A percentile compares a stretch with the other conserved stretches of the same genome.
Conservation (phyloP, 2,113 vertebrate species). For the Motacilla tschutschensis region DNA sequence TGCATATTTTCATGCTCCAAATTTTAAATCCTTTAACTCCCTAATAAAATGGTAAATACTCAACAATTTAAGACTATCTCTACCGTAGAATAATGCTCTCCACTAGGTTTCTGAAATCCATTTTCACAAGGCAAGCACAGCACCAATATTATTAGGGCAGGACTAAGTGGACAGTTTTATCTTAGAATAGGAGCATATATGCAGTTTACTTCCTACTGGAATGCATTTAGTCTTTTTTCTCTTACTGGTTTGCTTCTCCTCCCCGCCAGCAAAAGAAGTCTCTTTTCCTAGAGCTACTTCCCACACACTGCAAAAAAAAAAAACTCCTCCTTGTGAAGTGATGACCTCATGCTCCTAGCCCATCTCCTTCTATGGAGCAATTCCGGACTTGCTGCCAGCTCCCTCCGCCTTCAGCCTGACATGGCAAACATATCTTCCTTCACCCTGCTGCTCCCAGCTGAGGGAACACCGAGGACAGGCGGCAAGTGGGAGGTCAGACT, state of each 20-base stretch:
- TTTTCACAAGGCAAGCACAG: neutral
- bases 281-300: neutral
- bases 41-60: neutral
- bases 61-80: neutral
- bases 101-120: neutral
- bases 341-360: conserved; percentile 46
- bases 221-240: neutral
- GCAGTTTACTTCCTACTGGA: neutral
- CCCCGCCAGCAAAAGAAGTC: neutral
- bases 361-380: conserved; percentile 23
- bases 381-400: neutral
- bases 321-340: neutral
- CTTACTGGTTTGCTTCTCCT: neutral
- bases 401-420: neutral
- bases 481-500: rapidly evolving
- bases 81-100: neutral
- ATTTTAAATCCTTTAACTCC: neutral
- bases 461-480: neutral
- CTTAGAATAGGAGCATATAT: neutral
- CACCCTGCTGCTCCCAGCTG: neutral
- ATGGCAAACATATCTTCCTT: neutral
- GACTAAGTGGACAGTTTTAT: neutral
- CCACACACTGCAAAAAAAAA: neutral
- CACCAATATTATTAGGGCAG: neutral
- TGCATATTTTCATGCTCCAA: neutral